Evolutionary conservation across 2,888 invertebrate species (phyloP).

Genomic region (Diaperis boleti): DNA sequence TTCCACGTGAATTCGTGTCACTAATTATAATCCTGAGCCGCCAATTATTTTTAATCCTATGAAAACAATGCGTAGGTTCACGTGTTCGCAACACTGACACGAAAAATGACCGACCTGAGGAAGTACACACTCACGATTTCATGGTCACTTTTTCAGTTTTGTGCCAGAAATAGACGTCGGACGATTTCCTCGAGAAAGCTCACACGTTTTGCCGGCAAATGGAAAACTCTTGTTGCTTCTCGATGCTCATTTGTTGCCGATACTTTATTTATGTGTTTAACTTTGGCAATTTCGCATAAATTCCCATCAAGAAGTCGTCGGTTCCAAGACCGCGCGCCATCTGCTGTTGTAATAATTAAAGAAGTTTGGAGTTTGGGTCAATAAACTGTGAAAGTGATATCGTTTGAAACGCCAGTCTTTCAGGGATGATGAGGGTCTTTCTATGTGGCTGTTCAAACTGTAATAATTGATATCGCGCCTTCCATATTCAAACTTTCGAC

Average conservation of each 20-base stretch:
- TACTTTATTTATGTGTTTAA: slow-evolving; percentile 37
- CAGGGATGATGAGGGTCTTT: slow-evolving; percentile 40
- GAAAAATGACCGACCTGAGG: neutral
- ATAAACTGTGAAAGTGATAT: slow-evolving; percentile 35
- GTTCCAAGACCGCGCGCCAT: neutral
- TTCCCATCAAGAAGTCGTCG: slow-evolving; percentile 18
- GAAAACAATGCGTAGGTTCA: neutral
- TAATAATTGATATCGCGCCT: slow-evolving; percentile 37
- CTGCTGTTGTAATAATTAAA: slow-evolving; percentile 31
- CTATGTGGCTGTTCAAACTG: slow-evolving; percentile 36
- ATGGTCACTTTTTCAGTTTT: neutral
- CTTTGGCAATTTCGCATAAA: slow-evolving; percentile 31
- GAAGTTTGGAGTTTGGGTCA: slow-evolving; percentile 35
- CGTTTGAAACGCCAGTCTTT: slow-evolving; percentile 40
- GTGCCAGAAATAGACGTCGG: neutral
- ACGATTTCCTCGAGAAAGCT: slow-evolving; percentile 12
- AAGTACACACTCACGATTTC: neutral
- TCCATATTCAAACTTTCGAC: slow-evolving; percentile 30
- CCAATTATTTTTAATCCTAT: neutral
- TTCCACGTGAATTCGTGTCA: too few species aligned
- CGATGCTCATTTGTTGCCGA: slow-evolving; percentile 37
- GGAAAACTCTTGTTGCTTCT: slow-evolving; percentile 39
- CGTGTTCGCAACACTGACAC: neutral
- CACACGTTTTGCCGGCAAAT: slow-evolving; percentile 35
- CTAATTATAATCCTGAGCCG: too few species aligned